Conservation (phyloP, 2,888 invertebrate species). For the Tenodera sinensis region DNA sequence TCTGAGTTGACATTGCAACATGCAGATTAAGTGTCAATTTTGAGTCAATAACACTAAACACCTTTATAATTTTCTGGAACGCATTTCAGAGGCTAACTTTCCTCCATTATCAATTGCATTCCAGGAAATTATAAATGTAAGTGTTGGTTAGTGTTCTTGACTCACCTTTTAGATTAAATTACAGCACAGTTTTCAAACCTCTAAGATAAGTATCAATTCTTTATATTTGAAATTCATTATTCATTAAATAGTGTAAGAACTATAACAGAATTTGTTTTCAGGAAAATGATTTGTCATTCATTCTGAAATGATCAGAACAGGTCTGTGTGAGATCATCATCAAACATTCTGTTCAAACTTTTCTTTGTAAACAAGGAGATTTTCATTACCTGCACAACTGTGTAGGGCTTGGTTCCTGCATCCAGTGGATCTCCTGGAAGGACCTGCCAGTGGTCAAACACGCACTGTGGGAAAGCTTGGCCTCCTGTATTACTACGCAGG, state of each 20-base stretch:
- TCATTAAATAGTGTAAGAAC: not conserved
- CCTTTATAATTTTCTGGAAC: no score
- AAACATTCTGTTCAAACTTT: constrained; percentile 16
- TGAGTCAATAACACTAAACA: no score
- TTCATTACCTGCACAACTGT: constrained; percentile 67
- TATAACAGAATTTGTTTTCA: not conserved
- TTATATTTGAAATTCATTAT: not conserved
- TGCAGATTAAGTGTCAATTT: no score
- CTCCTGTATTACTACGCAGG: constrained; percentile 92
- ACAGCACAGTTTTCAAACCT: no score
- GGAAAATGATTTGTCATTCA: constrained; percentile 36
- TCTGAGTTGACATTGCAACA: no score
- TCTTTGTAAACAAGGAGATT: not conserved
- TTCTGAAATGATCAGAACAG: constrained; percentile 41
- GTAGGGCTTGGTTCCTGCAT: constrained; percentile 70
- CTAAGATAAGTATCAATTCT: no score
- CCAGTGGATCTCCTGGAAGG: constrained; percentile 91
- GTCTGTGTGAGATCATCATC: constrained; percentile 44
- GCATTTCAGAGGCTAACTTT: no score
- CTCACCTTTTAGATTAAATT: no score
- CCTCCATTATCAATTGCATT: no score
- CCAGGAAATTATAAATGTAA: no score
- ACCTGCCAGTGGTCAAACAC: constrained; percentile 99
- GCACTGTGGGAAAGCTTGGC: constrained; percentile 99
- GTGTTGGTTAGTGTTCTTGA: no score